phyloP scores from a whole-genome alignment of 2,888 invertebrate species.

The Scaptomyza cyrtandrae region DNA sequence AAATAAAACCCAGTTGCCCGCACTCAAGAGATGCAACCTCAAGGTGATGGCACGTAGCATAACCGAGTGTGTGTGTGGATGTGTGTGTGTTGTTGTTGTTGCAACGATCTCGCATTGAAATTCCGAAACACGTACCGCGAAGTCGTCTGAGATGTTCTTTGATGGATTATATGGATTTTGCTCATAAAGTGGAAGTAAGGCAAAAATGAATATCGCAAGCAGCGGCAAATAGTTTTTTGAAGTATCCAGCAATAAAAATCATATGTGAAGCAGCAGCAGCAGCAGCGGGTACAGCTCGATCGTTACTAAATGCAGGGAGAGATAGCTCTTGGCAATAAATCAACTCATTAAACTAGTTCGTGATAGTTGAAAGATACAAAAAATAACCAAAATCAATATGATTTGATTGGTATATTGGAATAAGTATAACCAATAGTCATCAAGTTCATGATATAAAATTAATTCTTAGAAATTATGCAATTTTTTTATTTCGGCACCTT shows the following conservation, averaged over 20 bases:
- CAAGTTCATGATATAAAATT: no score
- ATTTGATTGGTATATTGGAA: no score
- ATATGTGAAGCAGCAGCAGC: neutral
- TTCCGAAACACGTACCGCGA: slow-evolving; percentile 79
- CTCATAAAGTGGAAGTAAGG: slow-evolving; percentile 76
- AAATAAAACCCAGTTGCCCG: slow-evolving; percentile 11
- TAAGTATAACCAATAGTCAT: no score
- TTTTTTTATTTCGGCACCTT: no score
- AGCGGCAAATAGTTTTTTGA: slow-evolving; percentile 62
- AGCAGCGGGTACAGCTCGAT: slow-evolving; percentile 3
- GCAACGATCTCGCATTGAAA: slow-evolving; percentile 78
- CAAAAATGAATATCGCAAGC: slow-evolving; percentile 53
- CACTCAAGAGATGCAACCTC: slow-evolving; percentile 23
- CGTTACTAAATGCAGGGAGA: neutral
- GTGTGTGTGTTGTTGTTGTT: slow-evolving; percentile 7
- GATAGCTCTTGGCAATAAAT: neutral
- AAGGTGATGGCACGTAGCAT: slow-evolving; percentile 47
- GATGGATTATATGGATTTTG: slow-evolving; percentile 83
- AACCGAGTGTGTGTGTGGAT: neutral
- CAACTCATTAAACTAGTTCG: neutral
- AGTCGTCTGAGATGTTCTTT: slow-evolving; percentile 80
- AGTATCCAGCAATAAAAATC: slow-evolving; percentile 17
- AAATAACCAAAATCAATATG: neutral
- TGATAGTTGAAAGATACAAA: neutral
- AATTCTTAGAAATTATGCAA: no score